A percentile compares a stretch with the other conserved stretches of the same genome.
phyloP scores from a whole-genome alignment of 2,113 vertebrate genomes.

The Spizaetus ornatus region DNA sequence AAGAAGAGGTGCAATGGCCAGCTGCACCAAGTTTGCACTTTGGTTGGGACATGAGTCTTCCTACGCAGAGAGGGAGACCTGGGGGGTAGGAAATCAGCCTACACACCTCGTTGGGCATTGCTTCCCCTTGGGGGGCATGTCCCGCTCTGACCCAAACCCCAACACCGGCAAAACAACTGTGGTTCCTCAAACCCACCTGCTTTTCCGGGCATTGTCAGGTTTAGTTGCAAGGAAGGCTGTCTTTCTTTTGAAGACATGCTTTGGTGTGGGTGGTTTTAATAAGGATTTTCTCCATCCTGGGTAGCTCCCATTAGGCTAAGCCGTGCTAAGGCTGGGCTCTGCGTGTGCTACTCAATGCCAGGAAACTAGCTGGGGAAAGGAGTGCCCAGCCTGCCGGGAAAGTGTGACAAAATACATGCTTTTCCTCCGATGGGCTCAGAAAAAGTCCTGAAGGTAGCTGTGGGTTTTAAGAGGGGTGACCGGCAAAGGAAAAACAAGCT shows the following conservation, averaged over 20 bases:
- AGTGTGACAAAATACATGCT: not conserved
- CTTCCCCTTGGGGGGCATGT: fast-evolving
- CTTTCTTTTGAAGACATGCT: not conserved
- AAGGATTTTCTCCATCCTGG: not conserved
- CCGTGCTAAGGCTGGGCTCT: not conserved
- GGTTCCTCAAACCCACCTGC: not conserved
- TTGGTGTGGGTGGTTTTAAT: not conserved
- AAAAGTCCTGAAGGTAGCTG: not conserved
- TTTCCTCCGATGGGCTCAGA: not conserved
- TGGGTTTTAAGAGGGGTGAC: not conserved
- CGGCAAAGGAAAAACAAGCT: not conserved
- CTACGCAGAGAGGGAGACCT: not conserved
- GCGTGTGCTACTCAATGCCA: fast-evolving
- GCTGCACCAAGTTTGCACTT: not conserved
- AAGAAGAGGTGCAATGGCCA: not conserved
- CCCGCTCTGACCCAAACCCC: fast-evolving
- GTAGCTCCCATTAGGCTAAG: not conserved
- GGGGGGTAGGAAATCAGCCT: not conserved
- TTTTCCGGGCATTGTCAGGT: not conserved
- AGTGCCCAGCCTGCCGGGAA: not conserved
- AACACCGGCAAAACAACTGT: not conserved
- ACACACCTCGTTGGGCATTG: not conserved
- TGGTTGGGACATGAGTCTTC: not conserved
- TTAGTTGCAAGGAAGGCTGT: not conserved
- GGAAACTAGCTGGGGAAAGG: not conserved